Conservation (phyloP, 2,797 vertebrate genomes). For the Falco novaeseelandiae region DNA sequence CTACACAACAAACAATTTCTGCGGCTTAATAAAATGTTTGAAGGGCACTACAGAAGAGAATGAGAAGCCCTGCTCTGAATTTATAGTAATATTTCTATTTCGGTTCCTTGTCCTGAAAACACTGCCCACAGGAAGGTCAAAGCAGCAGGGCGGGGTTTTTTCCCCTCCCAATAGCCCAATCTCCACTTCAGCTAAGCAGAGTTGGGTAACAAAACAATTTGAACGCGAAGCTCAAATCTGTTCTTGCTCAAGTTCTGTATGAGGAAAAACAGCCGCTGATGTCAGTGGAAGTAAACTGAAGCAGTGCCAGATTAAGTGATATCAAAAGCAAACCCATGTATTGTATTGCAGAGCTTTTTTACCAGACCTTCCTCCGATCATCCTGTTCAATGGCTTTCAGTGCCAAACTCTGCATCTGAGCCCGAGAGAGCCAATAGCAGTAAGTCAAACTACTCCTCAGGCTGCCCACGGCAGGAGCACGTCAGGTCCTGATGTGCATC, state of each 20-base stretch:
- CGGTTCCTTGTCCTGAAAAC: background rate
- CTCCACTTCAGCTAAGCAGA: background rate
- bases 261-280: background rate
- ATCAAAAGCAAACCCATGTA: background rate
- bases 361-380: background rate
- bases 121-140: background rate
- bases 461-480: background rate
- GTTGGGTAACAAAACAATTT: background rate
- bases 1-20: background rate
- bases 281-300: background rate
- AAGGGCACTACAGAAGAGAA: background rate
- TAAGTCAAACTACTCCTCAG: background rate
- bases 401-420: background rate
- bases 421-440: background rate
- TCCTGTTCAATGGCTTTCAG: background rate
- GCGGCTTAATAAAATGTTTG: background rate
- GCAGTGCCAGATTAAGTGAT: background rate
- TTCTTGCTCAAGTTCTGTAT: background rate
- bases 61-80: background rate
- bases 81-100: background rate
- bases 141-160: background rate
- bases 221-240: background rate
- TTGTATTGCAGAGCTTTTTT: background rate
- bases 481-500: background rate
- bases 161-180: background rate